Base-by-base conservation (phyloP, 2,888 invertebrate genomes). In the Macrosoma leucophasiata region DNA sequence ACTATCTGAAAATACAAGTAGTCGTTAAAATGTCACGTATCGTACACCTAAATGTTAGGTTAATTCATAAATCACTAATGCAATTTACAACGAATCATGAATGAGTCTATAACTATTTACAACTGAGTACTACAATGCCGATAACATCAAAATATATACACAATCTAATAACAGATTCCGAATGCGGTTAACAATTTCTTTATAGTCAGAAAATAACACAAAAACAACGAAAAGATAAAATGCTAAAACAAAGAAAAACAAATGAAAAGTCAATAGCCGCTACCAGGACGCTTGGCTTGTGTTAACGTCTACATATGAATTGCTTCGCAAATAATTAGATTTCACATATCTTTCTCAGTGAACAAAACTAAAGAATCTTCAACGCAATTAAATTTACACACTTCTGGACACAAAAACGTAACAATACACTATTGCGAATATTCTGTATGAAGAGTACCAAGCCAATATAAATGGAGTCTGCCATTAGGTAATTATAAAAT, bases 381-480 rank as follows among this genome's bases (percentile, higher is more conserved):
- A n/a, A n/a, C 19, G 10, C 26, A 22, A 14, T 17, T 24, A 29
- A 9, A 19, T 26, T 15, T 18, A 23, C 6, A 22, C 14, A 30
- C 12, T 18, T 18, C 4, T 6, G 5, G 18, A 18, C 5, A 4
- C 5, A 18, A 6, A 18, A 8, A 8, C 8, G 18, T 8, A 18
- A 18, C 18, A 18, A 6, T 18, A 18, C 8, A 6, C 4, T 30
- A 20, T 8, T 11, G 8, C 18, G 3, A 4, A 17, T 11, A 39
- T 25, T 35, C 19, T 29, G 10, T 20, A 35, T 36, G 33, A 37
- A 35, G 31, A 43, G 34, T 22, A 53, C 65, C 64, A 69, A 71
- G 65, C 62, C 54, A 55, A 60, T 62, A 28, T 56, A 72, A 35
- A 76, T 76, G 73, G 76, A 76, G 76, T 72, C 75, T 54, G 66